Evolutionary conservation across 2,888 invertebrate species (phyloP).

Genomic region (Azorinus chamasolen): DNA sequence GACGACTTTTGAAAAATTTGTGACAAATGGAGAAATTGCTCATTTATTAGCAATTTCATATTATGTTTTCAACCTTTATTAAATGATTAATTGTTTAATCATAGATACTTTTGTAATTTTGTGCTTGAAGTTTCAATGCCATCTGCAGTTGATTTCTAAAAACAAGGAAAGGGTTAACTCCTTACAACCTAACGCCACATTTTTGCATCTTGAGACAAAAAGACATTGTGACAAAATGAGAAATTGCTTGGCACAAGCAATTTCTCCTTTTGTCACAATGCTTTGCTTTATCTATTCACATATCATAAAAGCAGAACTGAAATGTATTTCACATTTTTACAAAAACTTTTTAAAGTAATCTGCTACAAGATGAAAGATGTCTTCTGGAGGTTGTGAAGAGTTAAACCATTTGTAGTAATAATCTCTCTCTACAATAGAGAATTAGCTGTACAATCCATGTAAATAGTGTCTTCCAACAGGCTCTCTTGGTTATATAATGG

Average conservation of each 20-base stretch:
- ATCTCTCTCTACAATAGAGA: slow-evolving; percentile 3
- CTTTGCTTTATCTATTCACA: too few relatives aligned
- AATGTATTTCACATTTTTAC: slow-evolving; percentile 1
- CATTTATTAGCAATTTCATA: too few relatives aligned
- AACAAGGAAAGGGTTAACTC: slow-evolving; percentile 3
- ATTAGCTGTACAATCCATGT: slow-evolving; percentile 3
- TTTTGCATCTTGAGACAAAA: too few relatives aligned
- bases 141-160: slow-evolving; percentile 3
- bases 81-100: slow-evolving; percentile 3
- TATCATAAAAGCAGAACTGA: too few relatives aligned
- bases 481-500: slow-evolving; percentile 3
- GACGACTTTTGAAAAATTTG: too few relatives aligned
- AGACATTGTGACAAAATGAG: too few relatives aligned
- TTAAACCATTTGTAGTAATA: slow-evolving; percentile 3
- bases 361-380: too few relatives aligned
- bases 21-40: too few relatives aligned
- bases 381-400: slow-evolving; percentile 3
- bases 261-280: too few relatives aligned
- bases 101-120: slow-evolving; percentile 3
- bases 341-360: too few relatives aligned
- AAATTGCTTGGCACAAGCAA: too few relatives aligned
- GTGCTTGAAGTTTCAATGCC: slow-evolving; percentile 1
- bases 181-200: not conserved
- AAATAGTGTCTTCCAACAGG: slow-evolving; percentile 3
- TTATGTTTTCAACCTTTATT: slow-evolving; percentile 3